Evolutionary conservation across 23 tunicate species (phyloP).

Genomic region (Trididemnum nubilum): DNA sequence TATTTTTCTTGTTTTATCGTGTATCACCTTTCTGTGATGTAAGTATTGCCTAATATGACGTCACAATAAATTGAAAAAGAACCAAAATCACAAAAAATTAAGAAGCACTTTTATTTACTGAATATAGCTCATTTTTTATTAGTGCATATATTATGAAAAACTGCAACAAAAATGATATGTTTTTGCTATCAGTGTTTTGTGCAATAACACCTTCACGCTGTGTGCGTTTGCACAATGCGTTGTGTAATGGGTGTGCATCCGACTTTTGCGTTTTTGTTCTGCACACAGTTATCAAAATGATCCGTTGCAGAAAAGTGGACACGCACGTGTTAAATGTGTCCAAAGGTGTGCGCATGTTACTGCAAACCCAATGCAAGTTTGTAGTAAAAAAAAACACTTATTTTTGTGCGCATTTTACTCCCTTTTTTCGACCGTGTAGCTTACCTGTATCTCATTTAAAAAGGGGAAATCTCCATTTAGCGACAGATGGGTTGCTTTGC

Average conservation of each 20-base stretch:
- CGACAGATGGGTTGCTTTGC: too few relatives aligned
- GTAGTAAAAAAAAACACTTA: too few relatives aligned
- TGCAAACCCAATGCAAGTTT: slow-evolving; percentile 23
- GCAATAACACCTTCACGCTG: slow-evolving; percentile 28
- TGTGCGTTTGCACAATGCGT: too few relatives aligned
- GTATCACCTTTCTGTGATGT: not conserved
- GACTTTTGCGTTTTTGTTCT: not conserved
- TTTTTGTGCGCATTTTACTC: too few relatives aligned
- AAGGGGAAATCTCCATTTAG: too few relatives aligned
- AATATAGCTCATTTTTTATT: not conserved
- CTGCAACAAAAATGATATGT: slow-evolving; percentile 28
- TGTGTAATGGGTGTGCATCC: not conserved
- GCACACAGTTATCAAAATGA: not conserved
- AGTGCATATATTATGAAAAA: slow-evolving; percentile 25
- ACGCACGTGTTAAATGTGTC: not conserved
- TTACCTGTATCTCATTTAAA: too few relatives aligned
- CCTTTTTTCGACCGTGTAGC: too few relatives aligned
- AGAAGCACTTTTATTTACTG: slow-evolving; percentile 6
- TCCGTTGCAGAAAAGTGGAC: not conserved
- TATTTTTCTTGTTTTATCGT: slow-evolving; percentile 19
- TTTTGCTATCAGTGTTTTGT: slow-evolving; percentile 23
- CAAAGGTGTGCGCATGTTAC: not conserved
- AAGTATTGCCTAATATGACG: slow-evolving; percentile 21
- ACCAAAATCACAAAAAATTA: not conserved
- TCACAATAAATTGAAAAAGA: slow-evolving; percentile 9